phyloP scores from a whole-genome alignment of 53 echinoderm and acorn worm genomes.

The Echinometra lucunter region DNA sequence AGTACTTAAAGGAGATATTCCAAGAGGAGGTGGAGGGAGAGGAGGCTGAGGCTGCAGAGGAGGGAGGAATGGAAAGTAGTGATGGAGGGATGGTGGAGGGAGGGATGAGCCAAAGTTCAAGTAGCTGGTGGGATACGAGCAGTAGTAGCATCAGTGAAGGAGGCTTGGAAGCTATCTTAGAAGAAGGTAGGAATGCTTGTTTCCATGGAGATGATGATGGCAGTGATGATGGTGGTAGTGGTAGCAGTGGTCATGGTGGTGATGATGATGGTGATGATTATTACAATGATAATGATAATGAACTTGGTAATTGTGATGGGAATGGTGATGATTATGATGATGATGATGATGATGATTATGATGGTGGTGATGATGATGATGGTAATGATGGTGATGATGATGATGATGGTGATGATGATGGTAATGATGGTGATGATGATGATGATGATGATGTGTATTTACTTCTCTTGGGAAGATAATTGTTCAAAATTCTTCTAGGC shows the following conservation, averaged over 20 bases:
- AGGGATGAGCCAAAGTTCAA: constrained; percentile 35
- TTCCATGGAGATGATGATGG: not conserved
- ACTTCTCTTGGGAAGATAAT: too few species aligned
- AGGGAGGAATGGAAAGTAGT: not conserved
- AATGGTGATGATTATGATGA: not conserved
- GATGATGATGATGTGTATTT: too few species aligned
- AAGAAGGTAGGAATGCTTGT: constrained; percentile 44
- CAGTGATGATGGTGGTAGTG: not conserved
- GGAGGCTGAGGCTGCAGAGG: constrained; percentile 39
- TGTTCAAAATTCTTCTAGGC: too few species aligned
- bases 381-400: not conserved
- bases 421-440: not conserved
- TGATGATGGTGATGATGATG: not conserved
- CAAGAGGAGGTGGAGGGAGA: constrained; percentile 21
- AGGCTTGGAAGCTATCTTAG: constrained; percentile 40
- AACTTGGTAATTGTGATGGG: not conserved
- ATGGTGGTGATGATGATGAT: not conserved
- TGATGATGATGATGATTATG: not conserved
- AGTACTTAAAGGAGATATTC: constrained; percentile 64
- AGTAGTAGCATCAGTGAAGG: constrained; percentile 60
- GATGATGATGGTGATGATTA: not conserved
- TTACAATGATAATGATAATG: not conserved
- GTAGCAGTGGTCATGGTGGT: not conserved
- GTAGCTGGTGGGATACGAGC: constrained; percentile 40
- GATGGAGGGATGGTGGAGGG: not conserved